Base-by-base conservation (phyloP, 1,140 invertebrate genomes). In the Octopus bimaculoides region DNA sequence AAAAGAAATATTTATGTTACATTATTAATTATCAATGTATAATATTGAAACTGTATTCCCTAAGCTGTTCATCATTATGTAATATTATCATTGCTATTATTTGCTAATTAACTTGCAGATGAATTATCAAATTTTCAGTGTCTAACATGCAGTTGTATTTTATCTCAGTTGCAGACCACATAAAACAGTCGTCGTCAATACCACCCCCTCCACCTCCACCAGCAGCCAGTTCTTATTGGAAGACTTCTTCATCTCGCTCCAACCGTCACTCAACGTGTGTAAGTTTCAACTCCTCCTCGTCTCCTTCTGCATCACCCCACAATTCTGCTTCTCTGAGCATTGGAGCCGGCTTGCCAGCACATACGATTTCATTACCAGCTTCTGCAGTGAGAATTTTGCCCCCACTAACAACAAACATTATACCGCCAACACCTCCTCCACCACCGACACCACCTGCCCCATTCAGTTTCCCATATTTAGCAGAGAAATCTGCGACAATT, bases 201-300 rank as follows among this genome's bases (percentile, higher is more conserved):
- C 66, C 66, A 20, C 66, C 66, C 17, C 66, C 66, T 71, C 66
- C 66, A 17, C 66, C 66, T n/a, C 66, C 66, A 71, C 56, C 56
- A 61, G 9, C 56, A 14, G 17, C 66, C 17, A 71, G 66, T 71
- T 41, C 26, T 41, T 41, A 41, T 41, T 41, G 26, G 26, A 41
- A 41, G 26, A 41, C 26, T 41, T 41, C 26, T 41, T 41, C 26
- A 41, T 41, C 26, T 41, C 26, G 26, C 26, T 41, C 26, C 3
- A 14, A 71, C 66, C 66, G 66, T 71, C 66, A 71, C 14, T 71
- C 66, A 71, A 71, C 66, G 66, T 71, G 66, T 71, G 66, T 71
- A 71, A 71, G 66, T 71, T 71, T 71, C 66, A 71, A 71, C 66
- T 71, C 66, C 17, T 71, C 66, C 26, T 71, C 66, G 17, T n/a